phyloP scores from a whole-genome alignment of 92 coral and sea anemone species.

The Epizoanthus illoricatus region DNA sequence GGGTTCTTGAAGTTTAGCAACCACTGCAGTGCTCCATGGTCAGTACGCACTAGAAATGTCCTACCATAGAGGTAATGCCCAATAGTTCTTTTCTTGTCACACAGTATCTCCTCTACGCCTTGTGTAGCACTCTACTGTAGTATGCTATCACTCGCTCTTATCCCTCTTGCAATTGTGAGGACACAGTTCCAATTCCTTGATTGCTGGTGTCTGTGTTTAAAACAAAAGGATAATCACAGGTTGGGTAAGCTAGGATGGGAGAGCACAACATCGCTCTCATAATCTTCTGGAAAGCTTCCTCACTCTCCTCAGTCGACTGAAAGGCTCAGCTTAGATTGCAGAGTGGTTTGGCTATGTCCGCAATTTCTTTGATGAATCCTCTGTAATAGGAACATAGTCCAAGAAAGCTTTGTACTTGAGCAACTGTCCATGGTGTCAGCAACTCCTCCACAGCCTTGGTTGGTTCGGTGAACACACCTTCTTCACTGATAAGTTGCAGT shows the following conservation, averaged over 20 bases:
- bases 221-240: neutral
- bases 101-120: slow-evolving; percentile 34
- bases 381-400: slow-evolving; percentile 36
- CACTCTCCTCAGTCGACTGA: slow-evolving; percentile 30
- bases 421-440: neutral
- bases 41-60: neutral
- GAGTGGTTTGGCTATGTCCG: slow-evolving; percentile 32
- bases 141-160: slow-evolving; percentile 26
- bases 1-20: slow-evolving; percentile 19
- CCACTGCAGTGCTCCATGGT: slow-evolving; percentile 35
- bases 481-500: slow-evolving; percentile 47
- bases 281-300: slow-evolving; percentile 17
- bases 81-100: slow-evolving; percentile 42
- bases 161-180: slow-evolving; percentile 20
- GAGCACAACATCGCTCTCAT: slow-evolving; percentile 10
- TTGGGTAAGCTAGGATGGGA: slow-evolving; percentile 36
- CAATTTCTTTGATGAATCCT: slow-evolving; percentile 26
- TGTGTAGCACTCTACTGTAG: slow-evolving; percentile 14
- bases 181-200: slow-evolving; percentile 11
- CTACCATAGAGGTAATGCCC: slow-evolving; percentile 26
- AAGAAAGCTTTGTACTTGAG: slow-evolving; percentile 15
- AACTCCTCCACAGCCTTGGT: slow-evolving; percentile 37
- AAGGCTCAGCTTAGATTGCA: slow-evolving; percentile 25
- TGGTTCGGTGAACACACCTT: slow-evolving; percentile 59
- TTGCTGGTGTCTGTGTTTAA: slow-evolving; percentile 16